Evolutionary conservation across 2,888 invertebrate species (phyloP).

Genomic region (Amaurobius ferox): DNA sequence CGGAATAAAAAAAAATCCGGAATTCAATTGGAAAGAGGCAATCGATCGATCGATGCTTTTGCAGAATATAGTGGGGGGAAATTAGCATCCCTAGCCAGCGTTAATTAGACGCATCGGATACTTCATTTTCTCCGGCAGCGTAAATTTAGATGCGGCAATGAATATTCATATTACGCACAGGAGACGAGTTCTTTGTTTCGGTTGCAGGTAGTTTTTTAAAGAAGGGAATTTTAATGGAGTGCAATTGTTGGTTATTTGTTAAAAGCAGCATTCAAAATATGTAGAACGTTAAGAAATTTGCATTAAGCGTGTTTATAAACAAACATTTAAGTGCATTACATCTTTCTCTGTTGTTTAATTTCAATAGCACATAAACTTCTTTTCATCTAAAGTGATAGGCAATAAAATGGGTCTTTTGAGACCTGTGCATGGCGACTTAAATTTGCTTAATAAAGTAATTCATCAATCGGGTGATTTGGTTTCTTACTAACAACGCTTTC

Average conservation of each 20-base stretch:
- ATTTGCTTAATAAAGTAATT: too few relatives aligned
- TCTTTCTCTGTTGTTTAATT: not conserved
- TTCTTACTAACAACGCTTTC: too few relatives aligned
- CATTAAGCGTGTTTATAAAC: not conserved
- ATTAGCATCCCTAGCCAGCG: not conserved
- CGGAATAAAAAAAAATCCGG: constrained; percentile 36
- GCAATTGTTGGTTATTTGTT: not conserved
- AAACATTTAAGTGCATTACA: not conserved
- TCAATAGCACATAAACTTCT: not conserved
- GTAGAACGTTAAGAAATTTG: not conserved
- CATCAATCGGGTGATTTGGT: too few relatives aligned
- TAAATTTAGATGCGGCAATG: not conserved
- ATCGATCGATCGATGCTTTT: not conserved
- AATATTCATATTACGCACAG: not conserved
- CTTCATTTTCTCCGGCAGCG: not conserved
- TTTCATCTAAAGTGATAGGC: not conserved
- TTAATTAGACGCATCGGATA: constrained; percentile 10
- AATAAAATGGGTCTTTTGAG: constrained; percentile 1
- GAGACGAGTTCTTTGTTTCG: not conserved
- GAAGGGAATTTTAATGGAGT: not conserved
- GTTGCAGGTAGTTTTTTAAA: not conserved
- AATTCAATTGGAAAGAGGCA: constrained; percentile 10
- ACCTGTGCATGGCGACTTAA: too few relatives aligned
- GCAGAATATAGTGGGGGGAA: not conserved
- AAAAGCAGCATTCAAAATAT: not conserved